Base-by-base conservation (phyloP, 2,888 invertebrate genomes). In the Malacosoma neustria region DNA sequence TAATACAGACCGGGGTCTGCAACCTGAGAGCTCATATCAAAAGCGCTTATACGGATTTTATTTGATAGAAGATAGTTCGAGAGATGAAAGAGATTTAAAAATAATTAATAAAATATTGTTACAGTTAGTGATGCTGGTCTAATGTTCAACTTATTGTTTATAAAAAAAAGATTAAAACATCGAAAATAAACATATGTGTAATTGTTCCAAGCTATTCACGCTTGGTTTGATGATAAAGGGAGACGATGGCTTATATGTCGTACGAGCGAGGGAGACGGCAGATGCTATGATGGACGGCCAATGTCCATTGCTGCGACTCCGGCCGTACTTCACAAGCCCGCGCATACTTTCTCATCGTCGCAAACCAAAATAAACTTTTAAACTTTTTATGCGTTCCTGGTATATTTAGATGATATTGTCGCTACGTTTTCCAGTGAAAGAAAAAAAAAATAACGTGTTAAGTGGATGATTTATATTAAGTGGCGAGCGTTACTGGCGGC, bases 381-480 rank as follows among this genome's bases (percentile, higher is more conserved):
- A 66, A 61, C 67, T 79, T 80, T 81, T 81, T 80, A 75, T 80
- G 74, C 60, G 55, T 64, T 61, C 71, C 68, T 63, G 70, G 71
- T 80, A 76, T 75, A 79, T 80, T 75, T 79, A 73, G 76, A 74
- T 57, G 68, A 76, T 68, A 74, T 72, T 79, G 79, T 80, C 76
- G 71, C 70, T 55, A 54, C 61, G 56, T 66, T 67, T 66, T 61
- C 56, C 50, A 58, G 52, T 59, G 41, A 36, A 34, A 43, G 54
- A 59, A 61, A 72, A 75, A 79, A 80, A 79, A 75, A 5, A 22
- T 1, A 22, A 22, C 22, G 81, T 81, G 82, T 81, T 82, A 84
- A 84, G 80, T 82, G 79, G 79, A 79, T 84, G 82, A 85, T 82
- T 82, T 81, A 84, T 80, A 73, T 73, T 76, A 74, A 79, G 72